Evolutionary conservation across 2,113 vertebrate species (phyloP), one percentile per base, ranked within the genome.

Genomic region (Oryctolagus cuniculus): DNA sequence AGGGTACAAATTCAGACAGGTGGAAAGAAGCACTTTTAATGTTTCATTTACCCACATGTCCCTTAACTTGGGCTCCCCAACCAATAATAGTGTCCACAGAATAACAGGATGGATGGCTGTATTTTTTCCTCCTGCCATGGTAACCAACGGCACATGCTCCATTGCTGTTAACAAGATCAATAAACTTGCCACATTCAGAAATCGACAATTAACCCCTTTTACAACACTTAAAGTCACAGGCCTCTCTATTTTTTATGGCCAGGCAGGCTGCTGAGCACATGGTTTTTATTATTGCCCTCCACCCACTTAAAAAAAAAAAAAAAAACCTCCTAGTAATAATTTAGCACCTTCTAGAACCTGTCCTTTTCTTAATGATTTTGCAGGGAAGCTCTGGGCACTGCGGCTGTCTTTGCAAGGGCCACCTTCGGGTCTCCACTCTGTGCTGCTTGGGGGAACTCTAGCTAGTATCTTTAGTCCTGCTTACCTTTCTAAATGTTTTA

Each of bases 141-240:
- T 96, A 98, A 98, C 96, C 94, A 96, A 96, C 4, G 82, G 96
- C 96, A 97, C 95, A 96, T 90, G 5, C 75, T 93, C 96, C 80
- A 1, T 61, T 95, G 94, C 97, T 97, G 97, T 98, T 98, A 98
- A 98, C 98, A 98, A 98, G 98, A 97, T 98, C 98, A 98, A 97
- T 99, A 98, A 98, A 98, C 96, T 97, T 98, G 97, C 90, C 98
- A 97, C 98, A n/a, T 97, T 98, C 98, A 97, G 97, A 97, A 98
- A 97, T 95, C 31, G 55, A 97, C 97, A 97, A 97, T 98, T 98
- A 98, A 98, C 97, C 98, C 97, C 96, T 97, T 98, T 98, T 98
- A 98, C 90, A 97, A 96, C 80, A 93, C 81, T 96, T 93, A 93
- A 97, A 98, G 97, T 97, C 7, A 12, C 88, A 90, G 81, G 22